A percentile compares a stretch with the other conserved stretches of the same genome.
Evolutionary conservation across 53 echinoderm and acorn worm species (phyloP).

Genomic region (Echinometra lucunter): DNA sequence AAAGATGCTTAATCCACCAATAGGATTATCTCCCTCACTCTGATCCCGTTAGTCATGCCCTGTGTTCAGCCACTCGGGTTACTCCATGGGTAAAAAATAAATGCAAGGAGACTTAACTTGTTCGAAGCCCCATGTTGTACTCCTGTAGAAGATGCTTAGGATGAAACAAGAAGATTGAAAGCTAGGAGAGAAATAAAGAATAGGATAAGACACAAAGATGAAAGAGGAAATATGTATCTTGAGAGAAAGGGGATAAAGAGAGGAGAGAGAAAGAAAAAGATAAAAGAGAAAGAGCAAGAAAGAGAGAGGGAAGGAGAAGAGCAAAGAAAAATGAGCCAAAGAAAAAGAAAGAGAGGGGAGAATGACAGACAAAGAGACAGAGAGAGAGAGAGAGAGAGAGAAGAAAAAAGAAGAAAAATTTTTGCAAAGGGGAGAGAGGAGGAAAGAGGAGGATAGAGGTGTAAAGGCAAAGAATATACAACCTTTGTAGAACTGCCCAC

Average conservation of each 20-base stretch:
- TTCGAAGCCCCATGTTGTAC: background rate
- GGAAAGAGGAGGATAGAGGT: background rate
- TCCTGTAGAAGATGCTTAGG: background rate
- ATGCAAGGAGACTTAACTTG: background rate
- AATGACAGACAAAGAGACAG: too few species aligned
- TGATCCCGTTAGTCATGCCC: constrained; percentile 13
- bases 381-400: background rate
- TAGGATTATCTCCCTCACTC: constrained; percentile 41
- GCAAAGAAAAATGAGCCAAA: background rate
- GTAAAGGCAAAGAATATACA: background rate
- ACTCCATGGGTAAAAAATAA: background rate
- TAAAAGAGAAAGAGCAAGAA: background rate
- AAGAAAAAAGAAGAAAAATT: background rate
- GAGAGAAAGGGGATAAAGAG: too few species aligned
- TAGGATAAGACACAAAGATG: background rate
- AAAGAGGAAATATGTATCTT: background rate
- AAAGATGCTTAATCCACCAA: constrained; percentile 31
- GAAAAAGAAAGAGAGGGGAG: background rate
- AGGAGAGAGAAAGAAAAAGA: background rate
- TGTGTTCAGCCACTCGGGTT: background rate
- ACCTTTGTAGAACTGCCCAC: constrained; percentile 7
- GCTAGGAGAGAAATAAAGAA: background rate
- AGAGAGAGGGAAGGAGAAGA: background rate
- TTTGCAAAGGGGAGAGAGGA: background rate
- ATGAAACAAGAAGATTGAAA: background rate